A percentile compares a stretch with the other conserved stretches of the same genome.
Conservation (phyloP, 2,888 invertebrate genomes). For the Slavum lentiscoides region DNA sequence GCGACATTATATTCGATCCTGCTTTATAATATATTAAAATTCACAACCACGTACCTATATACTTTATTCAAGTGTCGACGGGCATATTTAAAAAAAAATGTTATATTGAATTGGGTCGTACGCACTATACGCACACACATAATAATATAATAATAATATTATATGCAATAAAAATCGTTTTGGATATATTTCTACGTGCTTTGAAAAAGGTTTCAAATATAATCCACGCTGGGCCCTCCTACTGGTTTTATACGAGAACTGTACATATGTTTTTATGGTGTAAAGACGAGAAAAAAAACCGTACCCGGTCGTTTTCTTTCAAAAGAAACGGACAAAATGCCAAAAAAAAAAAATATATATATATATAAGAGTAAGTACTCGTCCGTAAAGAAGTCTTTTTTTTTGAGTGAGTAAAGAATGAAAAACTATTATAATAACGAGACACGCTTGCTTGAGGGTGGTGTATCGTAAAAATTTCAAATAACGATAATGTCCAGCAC, state of each 20-base stretch:
- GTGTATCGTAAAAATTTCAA: no score
- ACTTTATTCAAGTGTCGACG: not conserved
- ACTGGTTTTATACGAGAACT: conserved; percentile 17
- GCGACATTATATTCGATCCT: not conserved
- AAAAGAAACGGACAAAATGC: conserved; percentile 13
- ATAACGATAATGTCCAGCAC: no score
- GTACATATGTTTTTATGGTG: not conserved
- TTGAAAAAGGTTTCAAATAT: conserved; percentile 9
- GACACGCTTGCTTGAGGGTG: no score
- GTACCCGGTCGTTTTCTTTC: not conserved
- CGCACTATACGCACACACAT: not conserved
- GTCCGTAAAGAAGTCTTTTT: conserved; percentile 21
- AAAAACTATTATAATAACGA: no score
- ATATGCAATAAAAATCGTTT: conserved; percentile 29
- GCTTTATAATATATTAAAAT: not conserved
- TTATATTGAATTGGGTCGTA: not conserved
- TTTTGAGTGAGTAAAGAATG: not conserved
- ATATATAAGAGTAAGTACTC: not conserved
- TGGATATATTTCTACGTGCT: conserved; percentile 17
- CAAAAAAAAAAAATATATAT: conserved; percentile 3
- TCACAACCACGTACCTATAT: conserved; percentile 30
- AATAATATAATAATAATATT: not conserved
- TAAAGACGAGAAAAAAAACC: not conserved
- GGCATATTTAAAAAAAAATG: not conserved
- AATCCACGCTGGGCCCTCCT: conserved; percentile 16